Base-by-base conservation (phyloP, 2,113 vertebrate genomes). In the Anthoscopus minutus region DNA sequence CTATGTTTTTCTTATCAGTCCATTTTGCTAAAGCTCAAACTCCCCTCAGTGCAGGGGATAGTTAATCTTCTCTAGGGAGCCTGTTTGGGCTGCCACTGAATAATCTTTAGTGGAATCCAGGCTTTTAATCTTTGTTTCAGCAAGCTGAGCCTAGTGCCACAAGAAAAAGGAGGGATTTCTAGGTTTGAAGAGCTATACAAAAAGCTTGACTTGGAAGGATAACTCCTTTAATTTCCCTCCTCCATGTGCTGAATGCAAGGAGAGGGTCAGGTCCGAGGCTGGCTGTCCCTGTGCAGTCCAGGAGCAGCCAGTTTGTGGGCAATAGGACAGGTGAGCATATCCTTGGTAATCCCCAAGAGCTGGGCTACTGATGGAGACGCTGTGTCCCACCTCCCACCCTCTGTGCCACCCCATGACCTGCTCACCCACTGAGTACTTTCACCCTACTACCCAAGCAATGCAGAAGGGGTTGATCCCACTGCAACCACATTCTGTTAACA, bases 71-170 rank as follows among this genome's bases (percentile, higher is more conserved):
- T 69, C 62, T 11, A 57, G 73, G 56, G 50, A 84, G 30, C 35
- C 38, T 81, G 57, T 45, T 93, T 62, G 56, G 58, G 62, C 53
- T 82, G 53, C 65, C 48, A 40, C 20, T 48, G 30, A 73, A 90
- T 66, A 44, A 74, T 53, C 81, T 97, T 80, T 50, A 60, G 40
- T 61, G 37, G 23, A 70, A 78, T 50, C 47, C 45, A 60, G 23
- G 38, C 40, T 84, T 92, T 93, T 87, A 77, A 79, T 78, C 72
- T 95, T 70, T 61, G n/a, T 70, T 95, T 91, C 78, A 91, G 70
- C 60, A 70, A 92, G 57, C 61, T 37, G 44, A 93, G 56, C 19
- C 73, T 74, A 70, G 33, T 7, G 35, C 33, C 64, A 54, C 47
- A 51, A 84, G 38, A 83, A 84, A 74, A 76, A 77, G 13, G 42